Conservation (phyloP, 2,888 invertebrate genomes). For the Lutraria lutraria region DNA sequence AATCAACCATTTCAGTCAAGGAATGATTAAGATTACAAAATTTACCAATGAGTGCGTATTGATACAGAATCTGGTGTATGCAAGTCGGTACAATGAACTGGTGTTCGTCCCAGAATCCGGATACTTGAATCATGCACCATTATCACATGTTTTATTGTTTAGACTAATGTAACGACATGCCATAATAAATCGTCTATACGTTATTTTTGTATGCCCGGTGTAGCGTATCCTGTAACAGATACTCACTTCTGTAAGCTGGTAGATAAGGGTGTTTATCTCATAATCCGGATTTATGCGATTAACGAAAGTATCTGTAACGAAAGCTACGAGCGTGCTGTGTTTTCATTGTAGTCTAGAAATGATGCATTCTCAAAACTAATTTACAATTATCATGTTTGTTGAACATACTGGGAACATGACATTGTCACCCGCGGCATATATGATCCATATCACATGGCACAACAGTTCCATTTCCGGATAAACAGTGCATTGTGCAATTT, state of each 20-base stretch:
- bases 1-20: too few relatives aligned
- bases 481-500: neutral
- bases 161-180: neutral
- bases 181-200: neutral
- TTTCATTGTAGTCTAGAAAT: neutral
- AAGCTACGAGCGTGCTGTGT: slow-evolving; percentile 3
- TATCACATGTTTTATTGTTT: neutral
- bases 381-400: too few relatives aligned
- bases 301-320: neutral
- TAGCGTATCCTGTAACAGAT: neutral
- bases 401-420: too few relatives aligned
- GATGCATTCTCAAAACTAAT: neutral
- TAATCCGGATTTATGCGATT: slow-evolving; percentile 17
- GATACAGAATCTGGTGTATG: neutral
- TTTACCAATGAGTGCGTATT: neutral
- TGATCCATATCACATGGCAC: too few relatives aligned
- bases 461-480: neutral
- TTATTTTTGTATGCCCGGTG: neutral
- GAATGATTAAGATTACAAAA: too few relatives aligned
- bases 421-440: too few relatives aligned
- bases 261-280: neutral
- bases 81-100: neutral
- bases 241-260: neutral
- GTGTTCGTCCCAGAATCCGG: neutral
- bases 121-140: neutral